Evolutionary conservation across 2,113 vertebrate species (phyloP).

Genomic region (Sminthopsis crassicaudata): DNA sequence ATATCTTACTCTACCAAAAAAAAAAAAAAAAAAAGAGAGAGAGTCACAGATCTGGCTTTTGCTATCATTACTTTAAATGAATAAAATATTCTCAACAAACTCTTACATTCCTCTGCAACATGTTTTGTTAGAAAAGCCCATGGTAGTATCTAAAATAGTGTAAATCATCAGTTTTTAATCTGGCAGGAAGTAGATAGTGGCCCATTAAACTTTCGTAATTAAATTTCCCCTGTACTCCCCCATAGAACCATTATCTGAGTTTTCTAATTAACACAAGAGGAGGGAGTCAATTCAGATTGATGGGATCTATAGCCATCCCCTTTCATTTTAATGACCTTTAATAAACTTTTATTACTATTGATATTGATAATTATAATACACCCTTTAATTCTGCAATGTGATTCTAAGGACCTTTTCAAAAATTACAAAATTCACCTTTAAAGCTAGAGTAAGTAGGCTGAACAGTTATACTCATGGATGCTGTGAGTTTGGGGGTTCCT

Average conservation of each 20-base stretch:
- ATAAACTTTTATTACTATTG: slow-evolving; percentile 99
- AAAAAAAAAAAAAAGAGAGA: slow-evolving; percentile 33
- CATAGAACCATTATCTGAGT: slow-evolving; percentile 96
- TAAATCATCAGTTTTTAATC: slow-evolving; percentile 95
- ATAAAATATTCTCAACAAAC: slow-evolving; percentile 71
- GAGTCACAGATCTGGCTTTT: background rate
- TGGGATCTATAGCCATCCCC: slow-evolving; percentile 95
- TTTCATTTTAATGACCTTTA: slow-evolving; percentile 99
- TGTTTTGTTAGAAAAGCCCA: slow-evolving; percentile 81
- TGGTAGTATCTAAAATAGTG: slow-evolving; percentile 86
- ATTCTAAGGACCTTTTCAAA: slow-evolving; percentile 87
- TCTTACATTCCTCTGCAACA: slow-evolving; percentile 79
- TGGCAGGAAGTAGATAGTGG: slow-evolving; percentile 92
- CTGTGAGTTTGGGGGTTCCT: slow-evolving; percentile 35
- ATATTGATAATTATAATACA: slow-evolving; percentile 98
- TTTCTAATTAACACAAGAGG: slow-evolving; percentile 99
- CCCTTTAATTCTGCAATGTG: slow-evolving; percentile 90
- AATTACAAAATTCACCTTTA: slow-evolving; percentile 84
- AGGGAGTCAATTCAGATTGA: slow-evolving; percentile 98
- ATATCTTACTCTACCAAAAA: slow-evolving; percentile 35
- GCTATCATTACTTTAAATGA: slow-evolving; percentile 58
- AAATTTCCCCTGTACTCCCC: slow-evolving; percentile 95
- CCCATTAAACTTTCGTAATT: slow-evolving; percentile 97
- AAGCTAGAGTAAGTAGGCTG: slow-evolving; percentile 68
- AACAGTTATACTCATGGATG: slow-evolving; percentile 61